phyloP scores from a whole-genome alignment of 1,140 invertebrate genomes.

The Camponotus pennsylvanicus region DNA sequence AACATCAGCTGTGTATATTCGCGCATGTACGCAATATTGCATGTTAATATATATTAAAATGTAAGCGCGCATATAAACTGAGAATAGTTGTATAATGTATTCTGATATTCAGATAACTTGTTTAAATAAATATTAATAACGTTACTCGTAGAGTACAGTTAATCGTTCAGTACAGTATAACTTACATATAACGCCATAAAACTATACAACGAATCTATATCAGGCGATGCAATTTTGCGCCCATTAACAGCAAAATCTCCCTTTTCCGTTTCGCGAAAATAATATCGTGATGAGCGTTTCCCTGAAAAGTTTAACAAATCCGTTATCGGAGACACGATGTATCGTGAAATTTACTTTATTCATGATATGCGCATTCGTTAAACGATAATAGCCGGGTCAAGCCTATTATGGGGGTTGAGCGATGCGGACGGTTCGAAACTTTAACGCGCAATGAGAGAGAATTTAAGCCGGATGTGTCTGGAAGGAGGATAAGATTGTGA shows the following conservation, averaged over 20 bases:
- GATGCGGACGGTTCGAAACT: not conserved
- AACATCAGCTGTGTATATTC: not conserved
- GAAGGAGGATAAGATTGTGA: slow-evolving; percentile 2
- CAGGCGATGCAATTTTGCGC: not conserved
- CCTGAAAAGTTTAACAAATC: slow-evolving; percentile 38
- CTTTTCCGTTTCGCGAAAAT: slow-evolving; percentile 34
- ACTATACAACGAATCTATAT: slow-evolving; percentile 21
- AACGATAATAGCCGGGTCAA: slow-evolving; percentile 20
- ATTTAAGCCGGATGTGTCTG: slow-evolving; percentile 43
- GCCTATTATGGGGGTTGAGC: slow-evolving; percentile 11
- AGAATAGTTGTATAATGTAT: too few species aligned
- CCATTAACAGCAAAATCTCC: slow-evolving; percentile 14
- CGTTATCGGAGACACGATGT: slow-evolving; percentile 39
- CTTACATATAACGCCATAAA: not conserved
- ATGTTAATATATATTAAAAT: slow-evolving; percentile 16
- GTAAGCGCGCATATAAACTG: not conserved
- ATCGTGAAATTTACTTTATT: slow-evolving; percentile 38
- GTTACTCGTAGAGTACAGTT: not conserved
- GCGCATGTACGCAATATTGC: too few species aligned
- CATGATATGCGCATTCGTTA: slow-evolving; percentile 42
- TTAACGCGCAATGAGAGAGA: slow-evolving; percentile 26
- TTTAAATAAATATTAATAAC: slow-evolving; percentile 42
- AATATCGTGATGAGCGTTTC: not conserved
- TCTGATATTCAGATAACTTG: slow-evolving; percentile 20
- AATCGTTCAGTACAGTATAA: not conserved